Evolutionary conservation across 2,888 invertebrate genomes (phyloP), one percentile per base, ranked within the genome.

Genomic region (Zhuqinia jingwanae): DNA sequence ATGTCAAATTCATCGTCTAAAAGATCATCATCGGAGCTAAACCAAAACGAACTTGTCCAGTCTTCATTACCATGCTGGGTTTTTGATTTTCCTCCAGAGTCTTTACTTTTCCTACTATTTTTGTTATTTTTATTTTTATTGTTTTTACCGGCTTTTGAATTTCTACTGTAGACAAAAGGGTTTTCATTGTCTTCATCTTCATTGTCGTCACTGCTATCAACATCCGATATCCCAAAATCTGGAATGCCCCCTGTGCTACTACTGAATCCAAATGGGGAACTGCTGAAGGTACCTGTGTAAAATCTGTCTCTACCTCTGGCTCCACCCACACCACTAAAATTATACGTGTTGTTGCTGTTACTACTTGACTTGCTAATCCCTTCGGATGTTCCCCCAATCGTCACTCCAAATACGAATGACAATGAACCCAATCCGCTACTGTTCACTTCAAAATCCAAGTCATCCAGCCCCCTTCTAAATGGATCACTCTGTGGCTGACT

Each of bases 1-100:
- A 47, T 20, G 27, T 81, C 81, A 73, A 56, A 70, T 2, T 81
- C 81, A n/a, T 53, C 47, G 17, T 79, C 79, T 1, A 17, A 36
- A 68, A 27, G 17, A 2, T 58, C 53, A 17, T 83, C 76, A 58
- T 76, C 75, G 0, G 85, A 85, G 47, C 80, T 70, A 8, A 80
- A 53, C 47, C 47, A 50, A 2, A 81, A 73, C 15, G 56, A 45
- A 30, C 27, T 81, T 10, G 25, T 30, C 81, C 81, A 81, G 45
- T 81, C 81, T 25, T 56, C 53, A 13, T 58, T 42, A 22, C 3
- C 20, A 11, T 25, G 1, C 27, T n/a, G n/a, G n/a, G n/a, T 65
- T 65, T 22, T 56, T 50, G 20, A 17, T 8, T 8, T 65, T 27
- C 56, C 20, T 20, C 0, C 36, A 17, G 11, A 2, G 1, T n/a